phyloP scores from a whole-genome alignment of 2,113 vertebrate species.

The Corythornis vintsioides region DNA sequence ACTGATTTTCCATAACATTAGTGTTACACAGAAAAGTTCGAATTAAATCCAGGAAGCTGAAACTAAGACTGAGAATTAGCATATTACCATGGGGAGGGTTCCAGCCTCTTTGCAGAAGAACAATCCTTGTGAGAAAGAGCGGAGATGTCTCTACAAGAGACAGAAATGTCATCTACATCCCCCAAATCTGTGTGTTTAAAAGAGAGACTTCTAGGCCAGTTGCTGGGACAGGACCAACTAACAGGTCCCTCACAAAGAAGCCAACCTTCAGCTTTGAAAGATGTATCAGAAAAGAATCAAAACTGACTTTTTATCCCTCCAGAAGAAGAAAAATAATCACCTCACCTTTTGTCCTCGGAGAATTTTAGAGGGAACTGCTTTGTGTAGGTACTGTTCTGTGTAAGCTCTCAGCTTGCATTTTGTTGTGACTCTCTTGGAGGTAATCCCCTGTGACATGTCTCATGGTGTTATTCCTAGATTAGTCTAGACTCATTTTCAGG shows the following conservation, averaged over 20 bases:
- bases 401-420: not conserved
- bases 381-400: accelerated
- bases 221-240: not conserved
- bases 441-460: not conserved
- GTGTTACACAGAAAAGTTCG: conserved; percentile 30
- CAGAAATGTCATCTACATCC: not conserved
- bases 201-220: not conserved
- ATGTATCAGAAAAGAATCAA: not conserved
- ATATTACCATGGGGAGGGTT: not conserved
- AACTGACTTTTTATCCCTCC: not conserved
- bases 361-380: not conserved
- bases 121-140: not conserved
- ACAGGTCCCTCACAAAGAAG: not conserved
- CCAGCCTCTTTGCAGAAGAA: not conserved
- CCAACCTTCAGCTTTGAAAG: not conserved
- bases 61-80: conserved; percentile 10
- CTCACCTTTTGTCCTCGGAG: not conserved
- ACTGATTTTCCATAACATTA: conserved; percentile 60
- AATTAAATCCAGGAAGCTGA: conserved; percentile 27
- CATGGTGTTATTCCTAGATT: not conserved
- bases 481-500: not conserved
- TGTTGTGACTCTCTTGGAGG: not conserved
- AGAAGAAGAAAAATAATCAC: not conserved
- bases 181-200: not conserved
- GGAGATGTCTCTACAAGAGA: not conserved